Evolutionary conservation across 2,113 vertebrate species (phyloP).

Genomic region (Pterocles gutturalis): DNA sequence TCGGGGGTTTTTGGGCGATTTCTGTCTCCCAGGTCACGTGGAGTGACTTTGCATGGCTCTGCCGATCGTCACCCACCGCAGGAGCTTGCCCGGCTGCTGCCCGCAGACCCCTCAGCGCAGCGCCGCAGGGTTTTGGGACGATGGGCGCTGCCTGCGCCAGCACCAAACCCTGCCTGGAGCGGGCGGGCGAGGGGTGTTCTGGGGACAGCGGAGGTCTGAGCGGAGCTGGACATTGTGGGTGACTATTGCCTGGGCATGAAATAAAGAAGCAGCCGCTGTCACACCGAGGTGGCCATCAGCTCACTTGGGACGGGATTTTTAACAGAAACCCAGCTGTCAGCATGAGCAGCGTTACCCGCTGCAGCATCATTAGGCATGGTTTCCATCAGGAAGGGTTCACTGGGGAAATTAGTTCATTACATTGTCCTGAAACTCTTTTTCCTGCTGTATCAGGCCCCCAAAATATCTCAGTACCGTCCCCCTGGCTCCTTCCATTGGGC

Average conservation of each 20-base stretch:
- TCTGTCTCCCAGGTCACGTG: not conserved
- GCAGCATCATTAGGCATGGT: not conserved
- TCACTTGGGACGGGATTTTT: not conserved
- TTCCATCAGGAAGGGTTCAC: not conserved
- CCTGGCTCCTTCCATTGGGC: not conserved
- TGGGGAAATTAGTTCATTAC: not conserved
- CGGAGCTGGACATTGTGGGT: not conserved
- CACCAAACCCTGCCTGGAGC: not conserved
- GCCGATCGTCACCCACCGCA: not conserved
- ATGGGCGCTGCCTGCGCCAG: not conserved
- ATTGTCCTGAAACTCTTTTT: not conserved
- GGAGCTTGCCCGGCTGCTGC: not conserved
- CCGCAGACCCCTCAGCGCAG: accelerated
- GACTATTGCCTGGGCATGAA: not conserved
- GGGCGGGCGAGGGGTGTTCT: not conserved
- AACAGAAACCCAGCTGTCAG: too few relatives aligned
- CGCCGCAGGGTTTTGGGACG: not conserved
- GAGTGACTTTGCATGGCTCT: not conserved
- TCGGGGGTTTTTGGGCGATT: accelerated
- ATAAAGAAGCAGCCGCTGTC: not conserved
- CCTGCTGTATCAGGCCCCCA: accelerated
- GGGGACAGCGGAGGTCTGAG: not conserved
- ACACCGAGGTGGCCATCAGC: not conserved
- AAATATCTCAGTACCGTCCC: not conserved
- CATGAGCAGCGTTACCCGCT: accelerated